Evolutionary conservation across 2,888 invertebrate genomes (phyloP).

Genomic region (Trilocha varians): DNA sequence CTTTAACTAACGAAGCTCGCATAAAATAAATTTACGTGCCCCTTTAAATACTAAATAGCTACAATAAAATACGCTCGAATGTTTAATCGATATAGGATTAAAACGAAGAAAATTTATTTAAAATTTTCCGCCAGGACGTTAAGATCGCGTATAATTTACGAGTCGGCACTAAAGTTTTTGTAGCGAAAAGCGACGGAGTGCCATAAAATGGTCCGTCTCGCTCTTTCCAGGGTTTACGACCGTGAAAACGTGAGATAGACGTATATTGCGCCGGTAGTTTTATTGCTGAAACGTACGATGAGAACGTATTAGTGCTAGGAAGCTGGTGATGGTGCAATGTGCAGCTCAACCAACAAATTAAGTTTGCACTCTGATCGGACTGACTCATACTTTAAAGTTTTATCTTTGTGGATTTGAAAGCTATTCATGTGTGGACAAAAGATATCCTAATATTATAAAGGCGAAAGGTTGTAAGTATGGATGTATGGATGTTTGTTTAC

Average conservation of each 20-base stretch:
- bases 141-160: conserved; percentile 64
- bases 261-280: conserved; percentile 56
- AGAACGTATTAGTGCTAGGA: neutral
- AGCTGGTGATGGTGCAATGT: neutral
- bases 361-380: too few species aligned
- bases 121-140: conserved; percentile 36
- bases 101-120: conserved; percentile 17
- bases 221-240: conserved; percentile 51
- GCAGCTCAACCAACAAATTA: too few species aligned
- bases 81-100: conserved; percentile 5
- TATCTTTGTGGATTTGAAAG: too few species aligned
- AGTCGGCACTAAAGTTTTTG: conserved; percentile 66
- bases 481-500: too few species aligned
- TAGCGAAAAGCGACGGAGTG: conserved; percentile 54
- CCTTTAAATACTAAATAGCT: conserved; percentile 4
- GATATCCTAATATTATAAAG: too few species aligned
- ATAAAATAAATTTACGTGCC: conserved; percentile 3
- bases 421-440: too few species aligned
- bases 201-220: conserved; percentile 55
- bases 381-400: too few species aligned
- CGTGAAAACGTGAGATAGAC: conserved; percentile 59
- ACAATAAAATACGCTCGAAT: conserved; percentile 6
- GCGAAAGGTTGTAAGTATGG: too few species aligned
- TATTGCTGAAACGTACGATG: conserved; percentile 34
- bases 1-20: conserved; percentile 6